A percentile compares a stretch with the other conserved stretches of the same genome.
phyloP scores from a whole-genome alignment of 2,113 vertebrate genomes.

The Dasyurus viverrinus region DNA sequence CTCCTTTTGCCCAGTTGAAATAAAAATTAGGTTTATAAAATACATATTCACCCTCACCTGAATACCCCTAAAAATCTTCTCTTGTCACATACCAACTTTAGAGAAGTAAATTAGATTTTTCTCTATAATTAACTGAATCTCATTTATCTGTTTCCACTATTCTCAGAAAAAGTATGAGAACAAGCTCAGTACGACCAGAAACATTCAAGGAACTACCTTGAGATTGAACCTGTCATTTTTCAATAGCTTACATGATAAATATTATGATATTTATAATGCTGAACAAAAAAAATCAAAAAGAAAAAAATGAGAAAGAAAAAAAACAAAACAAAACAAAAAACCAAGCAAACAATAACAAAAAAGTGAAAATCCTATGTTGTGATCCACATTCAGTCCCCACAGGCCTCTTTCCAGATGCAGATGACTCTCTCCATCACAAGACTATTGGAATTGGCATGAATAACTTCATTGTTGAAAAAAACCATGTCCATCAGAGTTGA shows the following conservation, averaged over 20 bases:
- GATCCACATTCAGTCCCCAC: too few species aligned
- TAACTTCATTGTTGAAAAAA: too few species aligned
- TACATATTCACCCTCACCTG: background rate
- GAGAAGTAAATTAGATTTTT: background rate
- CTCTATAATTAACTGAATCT: background rate
- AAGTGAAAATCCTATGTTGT: too few species aligned
- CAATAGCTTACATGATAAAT: background rate
- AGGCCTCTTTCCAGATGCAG: too few species aligned
- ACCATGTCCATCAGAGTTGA: too few species aligned
- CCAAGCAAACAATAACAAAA: too few species aligned
- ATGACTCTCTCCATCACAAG: too few species aligned
- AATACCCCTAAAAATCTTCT: background rate
- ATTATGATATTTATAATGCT: too few species aligned
- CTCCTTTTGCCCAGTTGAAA: background rate
- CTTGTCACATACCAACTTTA: background rate
- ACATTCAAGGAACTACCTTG: background rate
- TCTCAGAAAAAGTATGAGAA: background rate
- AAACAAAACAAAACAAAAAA: too few species aligned
- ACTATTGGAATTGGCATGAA: too few species aligned
- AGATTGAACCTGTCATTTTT: background rate
- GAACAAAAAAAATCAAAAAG: too few species aligned
- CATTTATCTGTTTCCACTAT: background rate
- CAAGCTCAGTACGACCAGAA: background rate
- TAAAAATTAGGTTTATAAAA: background rate
- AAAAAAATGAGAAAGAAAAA: too few species aligned